Conservation (phyloP, 2,797 vertebrate species). For the Tarsius wallacei region DNA sequence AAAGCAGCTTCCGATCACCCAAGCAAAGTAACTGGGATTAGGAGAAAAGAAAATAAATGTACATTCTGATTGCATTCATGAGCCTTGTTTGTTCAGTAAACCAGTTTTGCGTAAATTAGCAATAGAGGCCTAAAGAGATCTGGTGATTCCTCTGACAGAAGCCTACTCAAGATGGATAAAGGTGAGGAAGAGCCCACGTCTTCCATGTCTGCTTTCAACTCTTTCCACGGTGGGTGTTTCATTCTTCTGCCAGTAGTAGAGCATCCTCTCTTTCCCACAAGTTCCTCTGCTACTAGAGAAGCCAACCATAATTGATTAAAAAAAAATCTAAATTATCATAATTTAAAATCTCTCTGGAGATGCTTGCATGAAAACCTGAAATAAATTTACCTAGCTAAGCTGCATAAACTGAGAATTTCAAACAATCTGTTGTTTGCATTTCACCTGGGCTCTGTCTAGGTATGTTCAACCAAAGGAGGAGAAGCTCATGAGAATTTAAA, state of each 20-base stretch:
- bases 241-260: neutral
- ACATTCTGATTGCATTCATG: neutral
- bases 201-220: fast-evolving
- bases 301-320: neutral
- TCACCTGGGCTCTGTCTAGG: neutral
- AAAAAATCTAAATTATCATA: neutral
- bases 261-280: neutral
- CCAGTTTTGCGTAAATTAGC: neutral
- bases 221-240: neutral
- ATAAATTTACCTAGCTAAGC: neutral
- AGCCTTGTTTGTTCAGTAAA: neutral
- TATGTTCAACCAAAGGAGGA: neutral
- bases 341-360: neutral
- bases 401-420: neutral
- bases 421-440: neutral
- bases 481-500: neutral
- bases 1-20: neutral
- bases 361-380: neutral
- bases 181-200: fast-evolving
- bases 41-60: neutral
- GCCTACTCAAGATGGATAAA: too few species aligned
- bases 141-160: neutral
- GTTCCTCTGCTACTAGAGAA: neutral
- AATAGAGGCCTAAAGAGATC: neutral
- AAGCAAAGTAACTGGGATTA: neutral